A percentile compares a stretch with the other conserved stretches of the same genome.
phyloP scores from a whole-genome alignment of 1,140 invertebrate genomes.

The Formica selysi region DNA sequence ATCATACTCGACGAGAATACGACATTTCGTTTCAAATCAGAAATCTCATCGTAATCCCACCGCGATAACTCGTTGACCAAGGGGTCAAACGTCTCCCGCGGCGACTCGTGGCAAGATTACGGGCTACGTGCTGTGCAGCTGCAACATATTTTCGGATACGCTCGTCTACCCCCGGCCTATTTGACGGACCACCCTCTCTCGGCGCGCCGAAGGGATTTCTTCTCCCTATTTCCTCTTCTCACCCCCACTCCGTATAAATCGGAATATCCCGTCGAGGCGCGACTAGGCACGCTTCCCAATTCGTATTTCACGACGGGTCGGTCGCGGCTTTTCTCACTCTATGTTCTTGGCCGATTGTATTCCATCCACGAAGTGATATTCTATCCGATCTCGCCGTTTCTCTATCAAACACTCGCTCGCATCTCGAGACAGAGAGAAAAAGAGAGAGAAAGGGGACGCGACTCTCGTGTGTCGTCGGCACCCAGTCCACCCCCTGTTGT shows the following conservation, averaged over 20 bases:
- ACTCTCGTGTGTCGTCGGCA: slow-evolving; percentile 28
- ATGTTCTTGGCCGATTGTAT: slow-evolving; percentile 50
- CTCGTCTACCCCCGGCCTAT: neutral
- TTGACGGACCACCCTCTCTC: slow-evolving; percentile 6
- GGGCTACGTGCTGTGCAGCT: slow-evolving; percentile 60
- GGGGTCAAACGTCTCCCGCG: slow-evolving; percentile 53
- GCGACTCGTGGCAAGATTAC: slow-evolving; percentile 53
- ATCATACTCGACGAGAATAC: slow-evolving; percentile 18
- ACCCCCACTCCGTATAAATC: slow-evolving; percentile 51
- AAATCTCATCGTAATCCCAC: slow-evolving; percentile 69
- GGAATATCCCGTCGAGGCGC: slow-evolving; percentile 69
- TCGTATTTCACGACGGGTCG: slow-evolving; percentile 67
- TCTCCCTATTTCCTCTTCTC: neutral
- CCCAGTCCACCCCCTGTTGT: slow-evolving; percentile 59
- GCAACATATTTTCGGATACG: slow-evolving; percentile 57
- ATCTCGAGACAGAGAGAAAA: neutral
- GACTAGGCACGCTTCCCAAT: slow-evolving; percentile 73
- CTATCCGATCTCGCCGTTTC: slow-evolving; percentile 44
- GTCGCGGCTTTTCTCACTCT: slow-evolving; percentile 61
- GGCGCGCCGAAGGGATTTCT: slow-evolving; percentile 30
- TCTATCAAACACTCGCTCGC: slow-evolving; percentile 22
- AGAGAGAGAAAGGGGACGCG: neutral
- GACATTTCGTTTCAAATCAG: slow-evolving; percentile 38
- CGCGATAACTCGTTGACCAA: slow-evolving; percentile 68
- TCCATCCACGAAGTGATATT: slow-evolving; percentile 70